A percentile compares a stretch with the other conserved stretches of the same genome.
These are phyloP conservation scores for Matsumurasca onukii DNA, from an alignment of 1,140 invertebrate genomes.

Conservation along the genomic window DNA sequence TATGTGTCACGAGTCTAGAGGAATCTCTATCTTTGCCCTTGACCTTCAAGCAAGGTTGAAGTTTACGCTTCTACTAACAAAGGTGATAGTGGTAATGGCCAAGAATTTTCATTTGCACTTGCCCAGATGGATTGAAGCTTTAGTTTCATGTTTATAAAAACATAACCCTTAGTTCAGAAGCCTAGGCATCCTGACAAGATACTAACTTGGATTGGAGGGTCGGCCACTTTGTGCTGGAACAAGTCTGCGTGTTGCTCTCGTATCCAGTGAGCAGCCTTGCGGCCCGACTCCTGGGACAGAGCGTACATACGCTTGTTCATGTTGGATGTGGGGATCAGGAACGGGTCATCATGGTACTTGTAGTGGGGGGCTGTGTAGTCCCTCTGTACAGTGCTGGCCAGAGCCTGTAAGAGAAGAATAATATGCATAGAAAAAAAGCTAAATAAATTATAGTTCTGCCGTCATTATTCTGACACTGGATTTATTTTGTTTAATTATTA, in stretches of 20 bases:
- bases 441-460: not conserved
- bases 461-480: not conserved
- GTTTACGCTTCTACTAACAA: too few species aligned
- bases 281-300: slow-evolving; percentile 80
- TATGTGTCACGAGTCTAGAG: too few species aligned
- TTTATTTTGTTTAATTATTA: not conserved
- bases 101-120: too few species aligned
- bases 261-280: slow-evolving; percentile 85
- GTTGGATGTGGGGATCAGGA: slow-evolving; percentile 78
- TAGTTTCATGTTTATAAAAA: too few species aligned
- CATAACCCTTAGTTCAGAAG: too few species aligned
- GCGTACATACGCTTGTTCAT: slow-evolving; percentile 69
- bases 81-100: too few species aligned
- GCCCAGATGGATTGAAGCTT: too few species aligned
- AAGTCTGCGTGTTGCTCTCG: slow-evolving; percentile 71
- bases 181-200: too few species aligned
- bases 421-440: not conserved
- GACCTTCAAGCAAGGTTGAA: too few species aligned
- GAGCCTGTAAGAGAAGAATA: slow-evolving; percentile 54
- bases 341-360: slow-evolving; percentile 90
- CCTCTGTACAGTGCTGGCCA: slow-evolving; percentile 68
- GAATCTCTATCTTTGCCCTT: too few species aligned
- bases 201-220: slow-evolving; percentile 63
- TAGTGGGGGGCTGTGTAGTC: slow-evolving; percentile 83
- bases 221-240: slow-evolving; percentile 70